Evolutionary conservation across 2,888 invertebrate species (phyloP).

Genomic region (Automeris io): DNA sequence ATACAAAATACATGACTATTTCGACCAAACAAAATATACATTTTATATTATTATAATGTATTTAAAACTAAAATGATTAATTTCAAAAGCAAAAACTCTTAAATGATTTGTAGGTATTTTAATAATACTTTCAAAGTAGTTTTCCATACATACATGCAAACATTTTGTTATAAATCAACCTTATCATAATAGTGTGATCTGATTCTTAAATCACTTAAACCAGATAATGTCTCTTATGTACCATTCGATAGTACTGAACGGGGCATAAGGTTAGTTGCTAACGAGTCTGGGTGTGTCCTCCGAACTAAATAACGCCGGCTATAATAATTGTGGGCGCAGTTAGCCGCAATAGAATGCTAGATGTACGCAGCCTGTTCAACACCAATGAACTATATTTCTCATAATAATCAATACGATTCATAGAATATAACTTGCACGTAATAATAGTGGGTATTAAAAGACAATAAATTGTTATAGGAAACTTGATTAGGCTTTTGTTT

Average conservation of each 20-base stretch:
- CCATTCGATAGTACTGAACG: constrained; percentile 37
- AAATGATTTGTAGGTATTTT: no score
- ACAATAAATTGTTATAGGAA: no score
- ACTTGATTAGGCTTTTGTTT: no score
- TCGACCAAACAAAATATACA: no score
- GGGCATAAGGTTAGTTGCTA: constrained; percentile 61
- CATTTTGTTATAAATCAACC: constrained; percentile 14
- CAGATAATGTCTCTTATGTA: constrained; percentile 13
- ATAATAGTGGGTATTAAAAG: no score
- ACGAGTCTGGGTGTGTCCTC: constrained; percentile 71
- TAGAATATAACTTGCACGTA: not conserved
- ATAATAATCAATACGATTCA: constrained; percentile 22
- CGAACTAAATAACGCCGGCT: constrained; percentile 63
- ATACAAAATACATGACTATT: no score
- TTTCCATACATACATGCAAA: constrained; percentile 15
- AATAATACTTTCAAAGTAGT: not conserved
- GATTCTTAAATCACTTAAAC: constrained; percentile 20
- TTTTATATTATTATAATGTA: no score
- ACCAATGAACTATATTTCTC: constrained; percentile 32
- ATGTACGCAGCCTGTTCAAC: constrained; percentile 16
- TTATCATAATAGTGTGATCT: constrained; percentile 17
- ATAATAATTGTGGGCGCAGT: constrained; percentile 68
- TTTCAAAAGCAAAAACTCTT: no score
- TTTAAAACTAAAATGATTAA: no score
- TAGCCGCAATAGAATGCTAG: constrained; percentile 47